Conservation (phyloP, 1,140 invertebrate genomes). For the Aphis craccivora region DNA sequence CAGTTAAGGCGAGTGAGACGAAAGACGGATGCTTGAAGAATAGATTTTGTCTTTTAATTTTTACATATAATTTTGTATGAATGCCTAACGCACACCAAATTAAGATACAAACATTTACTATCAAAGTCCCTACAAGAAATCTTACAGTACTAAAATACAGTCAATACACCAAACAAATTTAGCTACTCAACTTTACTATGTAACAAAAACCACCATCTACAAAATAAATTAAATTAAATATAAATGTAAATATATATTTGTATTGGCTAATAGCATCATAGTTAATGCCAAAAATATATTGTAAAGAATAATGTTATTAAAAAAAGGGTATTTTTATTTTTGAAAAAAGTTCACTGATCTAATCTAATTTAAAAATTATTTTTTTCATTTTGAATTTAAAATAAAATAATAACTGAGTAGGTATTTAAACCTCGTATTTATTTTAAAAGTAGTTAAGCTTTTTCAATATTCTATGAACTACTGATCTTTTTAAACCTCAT, state of each 20-base stretch:
- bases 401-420: not conserved
- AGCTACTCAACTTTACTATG: too few relatives aligned
- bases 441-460: not conserved
- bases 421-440: not conserved
- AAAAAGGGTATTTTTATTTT: not conserved
- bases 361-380: not conserved
- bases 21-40: too few relatives aligned
- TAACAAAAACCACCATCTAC: not conserved
- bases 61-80: too few relatives aligned
- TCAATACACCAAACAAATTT: not conserved
- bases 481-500: too few relatives aligned
- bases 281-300: not conserved
- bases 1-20: too few relatives aligned
- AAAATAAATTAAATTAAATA: not conserved
- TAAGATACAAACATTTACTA: not conserved
- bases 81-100: too few relatives aligned
- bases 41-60: too few relatives aligned
- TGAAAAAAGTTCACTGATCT: not conserved
- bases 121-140: not conserved
- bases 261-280: not conserved
- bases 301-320: not conserved
- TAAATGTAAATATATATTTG: not conserved
- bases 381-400: not conserved
- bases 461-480: too few relatives aligned
- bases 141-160: not conserved